phyloP scores from a whole-genome alignment of 1,140 invertebrate species.

The Chironomus striatipennis region DNA sequence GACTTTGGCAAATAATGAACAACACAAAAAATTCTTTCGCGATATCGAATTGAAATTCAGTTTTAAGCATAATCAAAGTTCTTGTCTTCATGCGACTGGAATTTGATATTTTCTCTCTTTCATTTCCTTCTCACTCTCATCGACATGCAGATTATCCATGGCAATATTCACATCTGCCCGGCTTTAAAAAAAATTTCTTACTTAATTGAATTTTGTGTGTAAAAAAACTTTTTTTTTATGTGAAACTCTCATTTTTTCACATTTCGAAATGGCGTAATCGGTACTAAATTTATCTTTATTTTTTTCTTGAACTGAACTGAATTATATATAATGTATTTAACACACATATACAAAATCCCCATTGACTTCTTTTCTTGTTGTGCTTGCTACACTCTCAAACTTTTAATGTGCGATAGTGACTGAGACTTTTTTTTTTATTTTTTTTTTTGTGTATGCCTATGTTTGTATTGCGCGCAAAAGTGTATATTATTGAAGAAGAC shows the following conservation, averaged over 20 bases:
- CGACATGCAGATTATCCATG: background rate
- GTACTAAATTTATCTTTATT: conserved; percentile 21
- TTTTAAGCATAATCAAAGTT: background rate
- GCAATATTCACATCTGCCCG: background rate
- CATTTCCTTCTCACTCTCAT: background rate
- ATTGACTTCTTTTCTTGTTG: background rate
- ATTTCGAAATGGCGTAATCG: conserved; percentile 19
- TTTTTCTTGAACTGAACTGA: conserved; percentile 17
- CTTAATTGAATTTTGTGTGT: background rate
- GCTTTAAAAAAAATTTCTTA: background rate
- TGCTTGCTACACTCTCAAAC: background rate
- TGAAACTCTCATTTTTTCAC: conserved; percentile 1
- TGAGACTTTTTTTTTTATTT: background rate
- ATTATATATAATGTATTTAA: background rate
- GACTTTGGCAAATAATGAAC: too few species aligned
- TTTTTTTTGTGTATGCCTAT: background rate
- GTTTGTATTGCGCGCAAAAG: background rate
- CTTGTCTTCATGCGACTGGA: background rate
- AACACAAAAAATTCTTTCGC: too few species aligned
- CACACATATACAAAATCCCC: background rate
- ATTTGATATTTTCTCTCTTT: conserved; percentile 18
- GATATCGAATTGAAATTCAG: too few species aligned
- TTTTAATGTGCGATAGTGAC: background rate
- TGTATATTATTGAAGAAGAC: background rate
- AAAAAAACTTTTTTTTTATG: conserved; percentile 11